These are phyloP conservation scores for Ptyas mucosa DNA, from an alignment of 2,113 vertebrate species.

Conservation along the genomic window DNA sequence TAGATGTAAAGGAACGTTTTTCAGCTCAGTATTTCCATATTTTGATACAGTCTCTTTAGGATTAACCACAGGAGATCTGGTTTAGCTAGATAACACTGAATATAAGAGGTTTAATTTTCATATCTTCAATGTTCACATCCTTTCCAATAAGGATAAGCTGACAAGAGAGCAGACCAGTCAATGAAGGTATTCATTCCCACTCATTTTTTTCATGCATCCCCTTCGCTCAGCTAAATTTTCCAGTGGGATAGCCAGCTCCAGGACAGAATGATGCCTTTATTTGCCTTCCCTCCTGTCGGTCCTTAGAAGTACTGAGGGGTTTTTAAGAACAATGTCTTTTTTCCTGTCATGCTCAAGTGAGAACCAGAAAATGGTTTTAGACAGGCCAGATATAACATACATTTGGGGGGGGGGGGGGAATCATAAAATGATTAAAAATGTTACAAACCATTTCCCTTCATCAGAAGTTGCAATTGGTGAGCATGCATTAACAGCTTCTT, in stretches of 20 bases:
- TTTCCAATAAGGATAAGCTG: background rate
- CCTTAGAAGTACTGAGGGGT: background rate
- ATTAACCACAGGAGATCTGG: conserved; percentile 19
- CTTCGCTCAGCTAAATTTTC: background rate
- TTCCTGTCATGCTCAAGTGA: background rate
- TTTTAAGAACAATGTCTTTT: background rate
- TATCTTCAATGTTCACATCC: conserved; percentile 4
- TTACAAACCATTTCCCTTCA: background rate
- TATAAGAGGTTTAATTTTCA: background rate
- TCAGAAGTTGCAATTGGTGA: background rate
- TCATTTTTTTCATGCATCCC: conserved; percentile 14
- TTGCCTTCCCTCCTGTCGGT: background rate
- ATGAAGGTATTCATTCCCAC: background rate
- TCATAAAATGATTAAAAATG: background rate
- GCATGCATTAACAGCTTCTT: background rate
- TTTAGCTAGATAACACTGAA: background rate
- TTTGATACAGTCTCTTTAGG: conserved; percentile 18
- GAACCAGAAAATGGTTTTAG: background rate
- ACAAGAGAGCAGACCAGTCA: conserved; percentile 6
- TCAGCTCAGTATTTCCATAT: background rate
- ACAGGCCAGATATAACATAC: background rate
- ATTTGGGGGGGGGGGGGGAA: background rate
- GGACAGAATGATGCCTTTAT: conserved; percentile 13
- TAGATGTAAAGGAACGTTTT: conserved; percentile 1
- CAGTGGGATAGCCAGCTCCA: background rate